Conservation (phyloP, 2,113 vertebrate species). For the Riparia riparia region DNA sequence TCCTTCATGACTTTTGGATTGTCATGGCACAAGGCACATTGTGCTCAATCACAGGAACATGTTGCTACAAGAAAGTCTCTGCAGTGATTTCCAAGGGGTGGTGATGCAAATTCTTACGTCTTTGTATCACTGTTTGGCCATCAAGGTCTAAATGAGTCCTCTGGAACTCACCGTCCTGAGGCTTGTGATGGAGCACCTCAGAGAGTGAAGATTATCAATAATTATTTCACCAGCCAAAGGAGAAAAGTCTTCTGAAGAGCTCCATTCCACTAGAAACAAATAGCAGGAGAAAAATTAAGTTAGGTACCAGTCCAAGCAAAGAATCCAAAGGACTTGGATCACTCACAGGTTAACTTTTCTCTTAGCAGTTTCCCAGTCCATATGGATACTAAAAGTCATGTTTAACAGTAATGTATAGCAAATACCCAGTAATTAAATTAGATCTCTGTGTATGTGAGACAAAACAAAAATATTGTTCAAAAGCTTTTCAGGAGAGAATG, state of each 20-base stretch:
- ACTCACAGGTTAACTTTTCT: neutral
- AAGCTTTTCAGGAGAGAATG: conserved; percentile 11
- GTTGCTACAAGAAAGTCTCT: conserved; percentile 65
- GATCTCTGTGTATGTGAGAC: neutral
- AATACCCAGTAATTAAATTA: neutral
- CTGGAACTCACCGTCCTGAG: conserved; percentile 85
- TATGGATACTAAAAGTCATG: neutral
- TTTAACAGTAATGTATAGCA: neutral
- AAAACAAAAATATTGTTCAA: conserved; percentile 1
- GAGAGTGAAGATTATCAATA: conserved; percentile 86
- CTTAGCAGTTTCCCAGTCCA: neutral
- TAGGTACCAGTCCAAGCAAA: neutral
- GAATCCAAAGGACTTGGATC: neutral
- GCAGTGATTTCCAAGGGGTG: neutral
- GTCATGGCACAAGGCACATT: conserved; percentile 78
- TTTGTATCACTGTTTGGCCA: neutral
- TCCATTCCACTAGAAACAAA: conserved; percentile 91
- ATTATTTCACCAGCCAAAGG: conserved; percentile 86
- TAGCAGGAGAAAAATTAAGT: conserved; percentile 31
- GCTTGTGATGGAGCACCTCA: conserved; percentile 85
- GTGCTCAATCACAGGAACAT: conserved; percentile 72
- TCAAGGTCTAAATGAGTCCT: neutral
- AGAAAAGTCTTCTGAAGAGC: conserved; percentile 89
- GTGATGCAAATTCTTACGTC: neutral
- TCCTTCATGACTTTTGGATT: conserved; percentile 72